A percentile compares a stretch with the other conserved stretches of the same genome.
Evolutionary conservation across 2,113 vertebrate genomes (phyloP).

Genomic region (Saguinus midas): DNA sequence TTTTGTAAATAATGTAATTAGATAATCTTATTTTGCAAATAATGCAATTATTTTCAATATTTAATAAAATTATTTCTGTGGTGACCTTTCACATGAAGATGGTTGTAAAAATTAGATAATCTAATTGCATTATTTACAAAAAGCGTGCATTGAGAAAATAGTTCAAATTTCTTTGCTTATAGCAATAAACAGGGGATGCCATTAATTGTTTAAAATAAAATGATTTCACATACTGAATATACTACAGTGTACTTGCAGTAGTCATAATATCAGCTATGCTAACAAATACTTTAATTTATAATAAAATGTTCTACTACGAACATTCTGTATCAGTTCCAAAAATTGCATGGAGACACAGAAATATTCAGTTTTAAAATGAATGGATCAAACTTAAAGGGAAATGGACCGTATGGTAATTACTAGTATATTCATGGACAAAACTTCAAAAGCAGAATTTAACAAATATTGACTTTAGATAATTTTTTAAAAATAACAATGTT

Average conservation of each 20-base stretch:
- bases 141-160: background rate
- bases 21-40: background rate
- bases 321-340: background rate
- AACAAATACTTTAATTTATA: background rate
- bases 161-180: background rate
- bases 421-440: background rate
- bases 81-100: no score
- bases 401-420: background rate
- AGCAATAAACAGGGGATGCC: background rate
- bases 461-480: conserved; percentile 5
- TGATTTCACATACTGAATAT: background rate
- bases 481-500: background rate
- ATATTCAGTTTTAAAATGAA: background rate
- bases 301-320: background rate
- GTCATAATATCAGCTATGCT: background rate
- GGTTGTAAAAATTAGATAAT: background rate
- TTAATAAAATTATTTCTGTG: background rate
- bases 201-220: background rate
- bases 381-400: background rate
- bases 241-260: background rate
- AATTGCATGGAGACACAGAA: background rate
- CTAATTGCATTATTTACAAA: no score
- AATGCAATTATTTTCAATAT: background rate
- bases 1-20: no score
- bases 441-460: background rate